These are phyloP conservation scores for Heliconius ismenius DNA, from an alignment of 2,888 invertebrate genomes.

Conservation along the genomic window DNA sequence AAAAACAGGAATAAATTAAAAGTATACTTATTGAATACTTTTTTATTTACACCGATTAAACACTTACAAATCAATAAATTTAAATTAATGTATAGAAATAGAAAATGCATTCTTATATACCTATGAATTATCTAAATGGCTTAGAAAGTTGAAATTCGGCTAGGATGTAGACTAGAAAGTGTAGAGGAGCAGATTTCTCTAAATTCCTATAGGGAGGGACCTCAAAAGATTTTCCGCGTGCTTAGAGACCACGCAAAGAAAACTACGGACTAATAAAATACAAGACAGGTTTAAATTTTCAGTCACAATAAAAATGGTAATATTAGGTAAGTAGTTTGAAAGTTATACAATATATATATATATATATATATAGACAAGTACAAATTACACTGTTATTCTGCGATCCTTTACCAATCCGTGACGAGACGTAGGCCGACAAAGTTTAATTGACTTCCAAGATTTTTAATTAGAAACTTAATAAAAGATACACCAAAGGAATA, in stretches of 20 bases:
- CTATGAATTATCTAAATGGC: too few relatives aligned
- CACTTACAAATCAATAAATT: too few relatives aligned
- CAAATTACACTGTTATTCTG: conserved; percentile 56
- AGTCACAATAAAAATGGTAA: neutral
- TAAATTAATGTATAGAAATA: too few relatives aligned
- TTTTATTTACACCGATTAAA: too few relatives aligned
- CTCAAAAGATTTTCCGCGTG: too few relatives aligned
- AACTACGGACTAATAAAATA: neutral
- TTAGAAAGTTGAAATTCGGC: too few relatives aligned
- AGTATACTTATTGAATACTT: too few relatives aligned
- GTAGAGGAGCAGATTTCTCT: too few relatives aligned
- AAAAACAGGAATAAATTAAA: too few relatives aligned
- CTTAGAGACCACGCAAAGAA: neutral
- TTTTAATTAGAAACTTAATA: conserved; percentile 75
- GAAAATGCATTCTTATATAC: too few relatives aligned
- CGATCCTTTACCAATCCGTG: conserved; percentile 63
- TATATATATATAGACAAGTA: conserved; percentile 23
- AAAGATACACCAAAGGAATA: conserved; percentile 47
- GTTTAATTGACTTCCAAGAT: conserved; percentile 78
- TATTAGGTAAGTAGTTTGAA: neutral
- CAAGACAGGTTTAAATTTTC: neutral
- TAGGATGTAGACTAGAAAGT: too few relatives aligned
- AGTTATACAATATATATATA: neutral
- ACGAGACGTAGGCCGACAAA: conserved; percentile 54
- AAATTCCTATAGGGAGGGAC: too few relatives aligned